Evolutionary conservation across 2,797 vertebrate species (phyloP).

Genomic region (Brachyrhaphis roseni): DNA sequence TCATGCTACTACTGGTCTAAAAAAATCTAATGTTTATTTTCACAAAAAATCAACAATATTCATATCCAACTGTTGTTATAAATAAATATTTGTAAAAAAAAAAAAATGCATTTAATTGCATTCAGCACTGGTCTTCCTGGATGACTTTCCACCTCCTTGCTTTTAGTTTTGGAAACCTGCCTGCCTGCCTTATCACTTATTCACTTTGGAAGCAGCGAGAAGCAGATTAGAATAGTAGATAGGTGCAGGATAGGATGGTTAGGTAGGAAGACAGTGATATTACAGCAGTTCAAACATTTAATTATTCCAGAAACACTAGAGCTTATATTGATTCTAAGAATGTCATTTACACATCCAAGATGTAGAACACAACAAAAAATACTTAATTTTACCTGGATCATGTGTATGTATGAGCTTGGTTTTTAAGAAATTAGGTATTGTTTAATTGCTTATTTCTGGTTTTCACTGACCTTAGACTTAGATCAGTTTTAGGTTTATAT

Average conservation of each 20-base stretch:
- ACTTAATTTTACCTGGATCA: background rate
- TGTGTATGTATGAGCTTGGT: constrained; percentile 19
- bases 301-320: constrained; percentile 36
- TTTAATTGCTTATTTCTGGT: background rate
- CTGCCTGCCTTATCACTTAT: constrained; percentile 36
- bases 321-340: constrained; percentile 44
- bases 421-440: background rate
- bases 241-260: constrained; percentile 20
- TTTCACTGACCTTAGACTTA: background rate
- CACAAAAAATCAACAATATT: background rate
- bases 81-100: constrained; percentile 14
- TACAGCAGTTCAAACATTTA: constrained; percentile 29
- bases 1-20: background rate
- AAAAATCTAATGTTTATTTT: background rate
- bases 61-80: background rate
- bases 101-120: constrained; percentile 5
- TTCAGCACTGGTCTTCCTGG: constrained; percentile 17
- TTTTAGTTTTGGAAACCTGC: constrained; percentile 40
- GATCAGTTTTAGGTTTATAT: background rate
- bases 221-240: constrained; percentile 31
- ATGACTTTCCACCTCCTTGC: constrained; percentile 18
- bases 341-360: constrained; percentile 26
- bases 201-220: constrained; percentile 40
- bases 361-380: constrained; percentile 21
- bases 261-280: constrained; percentile 25